Conservation (phyloP, 92 coral and sea anemone species). For the Bergia sp. region DNA sequence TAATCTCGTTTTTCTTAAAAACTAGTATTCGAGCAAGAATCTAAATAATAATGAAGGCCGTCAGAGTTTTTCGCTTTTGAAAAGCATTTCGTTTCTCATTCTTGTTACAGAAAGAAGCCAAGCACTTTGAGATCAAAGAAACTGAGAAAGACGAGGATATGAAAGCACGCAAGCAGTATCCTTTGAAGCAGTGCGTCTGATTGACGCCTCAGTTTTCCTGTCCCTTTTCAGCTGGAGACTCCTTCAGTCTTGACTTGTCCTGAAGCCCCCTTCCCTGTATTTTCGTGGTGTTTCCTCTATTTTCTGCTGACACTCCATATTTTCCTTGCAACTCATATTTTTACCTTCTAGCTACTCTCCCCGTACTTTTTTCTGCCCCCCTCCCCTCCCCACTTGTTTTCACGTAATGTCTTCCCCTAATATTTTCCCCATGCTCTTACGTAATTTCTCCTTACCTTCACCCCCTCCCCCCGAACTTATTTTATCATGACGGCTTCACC, state of each 20-base stretch:
- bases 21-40: not conserved
- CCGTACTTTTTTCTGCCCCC: no score
- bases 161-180: slow-evolving; percentile 27
- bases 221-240: not conserved
- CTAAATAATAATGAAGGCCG: not conserved
- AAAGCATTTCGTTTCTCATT: not conserved
- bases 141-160: slow-evolving; percentile 20
- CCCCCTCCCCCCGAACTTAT: no score
- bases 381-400: no score
- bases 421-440: no score
- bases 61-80: no score
- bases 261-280: not conserved
- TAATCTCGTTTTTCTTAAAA: no score
- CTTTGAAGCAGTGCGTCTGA: not conserved
- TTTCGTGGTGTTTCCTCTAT: not conserved
- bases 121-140: not conserved
- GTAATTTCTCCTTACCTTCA: no score
- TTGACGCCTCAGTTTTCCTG: not conserved
- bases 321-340: no score
- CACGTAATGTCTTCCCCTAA: no score
- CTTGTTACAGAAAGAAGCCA: slow-evolving; percentile 25
- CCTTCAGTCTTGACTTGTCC: not conserved
- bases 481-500: no score
- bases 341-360: no score
- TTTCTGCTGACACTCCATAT: no score